phyloP scores from a whole-genome alignment of 1,140 invertebrate species.

The Phthorimaea operculella region DNA sequence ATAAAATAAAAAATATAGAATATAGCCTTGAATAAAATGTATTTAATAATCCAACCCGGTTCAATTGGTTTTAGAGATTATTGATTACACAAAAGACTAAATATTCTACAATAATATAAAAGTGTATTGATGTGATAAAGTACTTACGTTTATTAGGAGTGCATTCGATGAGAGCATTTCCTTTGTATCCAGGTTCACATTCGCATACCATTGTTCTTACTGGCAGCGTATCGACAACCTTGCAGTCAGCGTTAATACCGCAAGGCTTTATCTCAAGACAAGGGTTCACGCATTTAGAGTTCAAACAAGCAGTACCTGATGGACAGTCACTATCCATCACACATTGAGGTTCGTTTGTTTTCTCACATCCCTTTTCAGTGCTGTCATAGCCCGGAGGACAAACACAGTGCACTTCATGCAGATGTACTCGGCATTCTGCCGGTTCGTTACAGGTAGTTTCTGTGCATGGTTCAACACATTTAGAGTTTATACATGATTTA shows the following conservation, averaged over 20 bases:
- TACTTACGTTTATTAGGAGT: slow-evolving; percentile 73
- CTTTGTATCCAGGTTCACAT: slow-evolving; percentile 85
- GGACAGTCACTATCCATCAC: slow-evolving; percentile 84
- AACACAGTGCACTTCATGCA: slow-evolving; percentile 79
- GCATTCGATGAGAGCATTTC: slow-evolving; percentile 82
- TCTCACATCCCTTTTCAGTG: slow-evolving; percentile 75
- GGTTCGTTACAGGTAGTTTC: slow-evolving; percentile 75
- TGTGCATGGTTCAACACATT: slow-evolving; percentile 82
- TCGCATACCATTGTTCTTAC: slow-evolving; percentile 90
- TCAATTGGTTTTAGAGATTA: no score
- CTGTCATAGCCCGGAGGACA: slow-evolving; percentile 83
- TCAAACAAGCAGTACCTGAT: slow-evolving; percentile 83
- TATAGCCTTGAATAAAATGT: neutral
- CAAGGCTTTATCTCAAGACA: slow-evolving; percentile 84
- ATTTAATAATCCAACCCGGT: no score
- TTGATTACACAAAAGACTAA: no score
- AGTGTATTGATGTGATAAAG: neutral
- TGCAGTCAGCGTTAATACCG: slow-evolving; percentile 82
- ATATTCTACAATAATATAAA: no score
- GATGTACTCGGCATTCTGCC: slow-evolving; percentile 79
- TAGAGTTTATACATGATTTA: slow-evolving; percentile 82
- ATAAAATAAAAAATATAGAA: slow-evolving; percentile 9
- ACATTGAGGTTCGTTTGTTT: slow-evolving; percentile 73
- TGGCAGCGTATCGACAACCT: slow-evolving; percentile 82
- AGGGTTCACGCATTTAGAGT: slow-evolving; percentile 84